A percentile compares a stretch with the other conserved stretches of the same genome.
Conservation (phyloP, 2,888 invertebrate genomes). For the Acanthosepion lycidas region DNA sequence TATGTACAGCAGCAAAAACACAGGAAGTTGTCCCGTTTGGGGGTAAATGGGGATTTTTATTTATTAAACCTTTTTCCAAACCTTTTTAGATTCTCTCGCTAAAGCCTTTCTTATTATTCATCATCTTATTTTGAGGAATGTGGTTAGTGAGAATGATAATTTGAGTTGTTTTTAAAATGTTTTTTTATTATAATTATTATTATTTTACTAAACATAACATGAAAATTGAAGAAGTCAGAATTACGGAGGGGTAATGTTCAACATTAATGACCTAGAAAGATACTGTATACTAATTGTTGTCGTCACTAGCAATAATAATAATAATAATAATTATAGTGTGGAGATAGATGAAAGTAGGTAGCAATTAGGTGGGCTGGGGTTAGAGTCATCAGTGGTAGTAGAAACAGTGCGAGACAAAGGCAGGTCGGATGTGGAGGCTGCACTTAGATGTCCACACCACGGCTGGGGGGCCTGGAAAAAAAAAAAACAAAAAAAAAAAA, state of each 20-base stretch:
- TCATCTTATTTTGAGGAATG: slow-evolving; percentile 35
- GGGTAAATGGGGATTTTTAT: background rate
- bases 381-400: slow-evolving; percentile 23
- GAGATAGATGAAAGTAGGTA: background rate
- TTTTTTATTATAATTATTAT: background rate
- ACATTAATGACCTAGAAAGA: slow-evolving; percentile 8
- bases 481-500: background rate
- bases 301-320: background rate
- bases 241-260: background rate
- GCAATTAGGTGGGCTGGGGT: background rate
- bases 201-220: slow-evolving; percentile 8
- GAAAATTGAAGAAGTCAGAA: slow-evolving; percentile 13
- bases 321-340: background rate
- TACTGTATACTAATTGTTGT: background rate
- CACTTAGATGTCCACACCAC: background rate
- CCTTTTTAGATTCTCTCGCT: slow-evolving; percentile 15
- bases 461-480: background rate
- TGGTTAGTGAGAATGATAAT: slow-evolving; percentile 42
- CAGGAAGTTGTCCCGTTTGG: background rate
- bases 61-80: slow-evolving; percentile 36
- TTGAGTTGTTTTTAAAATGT: background rate
- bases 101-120: slow-evolving; percentile 18
- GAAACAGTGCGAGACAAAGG: slow-evolving; percentile 41
- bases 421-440: slow-evolving; percentile 39
- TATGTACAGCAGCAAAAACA: slow-evolving; percentile 46